A percentile compares a stretch with the other conserved stretches of the same genome.
Evolutionary conservation across 2,113 vertebrate genomes (phyloP).

Genomic region (Columba janthina): DNA sequence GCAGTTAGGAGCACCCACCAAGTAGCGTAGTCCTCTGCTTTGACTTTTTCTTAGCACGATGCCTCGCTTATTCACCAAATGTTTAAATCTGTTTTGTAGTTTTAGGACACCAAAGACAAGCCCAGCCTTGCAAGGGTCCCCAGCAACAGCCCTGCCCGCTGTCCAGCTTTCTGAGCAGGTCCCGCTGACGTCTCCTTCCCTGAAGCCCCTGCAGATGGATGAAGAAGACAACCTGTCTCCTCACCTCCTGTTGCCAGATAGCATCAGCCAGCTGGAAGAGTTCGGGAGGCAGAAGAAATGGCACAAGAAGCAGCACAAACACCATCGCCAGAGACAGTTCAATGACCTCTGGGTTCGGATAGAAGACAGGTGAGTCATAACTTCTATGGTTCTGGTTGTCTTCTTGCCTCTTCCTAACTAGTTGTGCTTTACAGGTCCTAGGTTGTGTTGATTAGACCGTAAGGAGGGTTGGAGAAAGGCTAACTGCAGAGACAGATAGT

Average conservation of each 20-base stretch:
- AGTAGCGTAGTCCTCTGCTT: background rate
- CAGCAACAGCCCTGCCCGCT: slow-evolving; percentile 37
- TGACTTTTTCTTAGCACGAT: background rate
- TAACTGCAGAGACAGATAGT: background rate
- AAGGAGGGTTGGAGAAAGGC: background rate
- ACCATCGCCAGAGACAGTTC: slow-evolving; percentile 89
- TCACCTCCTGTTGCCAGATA: slow-evolving; percentile 92
- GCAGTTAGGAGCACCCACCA: background rate
- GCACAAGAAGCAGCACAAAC: slow-evolving; percentile 86
- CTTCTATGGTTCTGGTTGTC: background rate
- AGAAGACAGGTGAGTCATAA: slow-evolving; percentile 86
- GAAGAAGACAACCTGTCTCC: slow-evolving; percentile 86
- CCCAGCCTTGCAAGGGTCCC: background rate
- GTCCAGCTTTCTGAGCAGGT: slow-evolving; percentile 58
- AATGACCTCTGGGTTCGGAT: slow-evolving; percentile 98
- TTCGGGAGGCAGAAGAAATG: slow-evolving; percentile 92
- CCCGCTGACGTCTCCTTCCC: slow-evolving; percentile 40
- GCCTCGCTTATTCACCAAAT: background rate
- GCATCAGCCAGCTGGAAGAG: slow-evolving; percentile 96
- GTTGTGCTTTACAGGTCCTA: background rate
- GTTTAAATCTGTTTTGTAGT: slow-evolving; percentile 18
- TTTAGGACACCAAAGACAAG: slow-evolving; percentile 25
- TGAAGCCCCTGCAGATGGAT: slow-evolving; percentile 59
- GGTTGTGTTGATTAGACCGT: background rate
- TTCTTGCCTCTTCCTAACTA: background rate